Evolutionary conservation across 2,113 vertebrate species (phyloP).

Genomic region (Myotis lucifugus): DNA sequence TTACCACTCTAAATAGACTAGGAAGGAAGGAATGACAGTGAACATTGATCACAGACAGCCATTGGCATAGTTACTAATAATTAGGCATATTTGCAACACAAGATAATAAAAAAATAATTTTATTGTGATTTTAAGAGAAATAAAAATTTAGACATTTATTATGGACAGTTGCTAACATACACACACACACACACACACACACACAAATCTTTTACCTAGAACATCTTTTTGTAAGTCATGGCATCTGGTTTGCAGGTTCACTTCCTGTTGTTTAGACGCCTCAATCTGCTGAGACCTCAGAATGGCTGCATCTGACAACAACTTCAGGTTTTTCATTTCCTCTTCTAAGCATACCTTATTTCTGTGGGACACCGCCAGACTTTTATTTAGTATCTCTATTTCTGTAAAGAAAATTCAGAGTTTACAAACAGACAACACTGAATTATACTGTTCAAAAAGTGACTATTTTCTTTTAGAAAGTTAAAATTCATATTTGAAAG

Average conservation of each 20-base stretch:
- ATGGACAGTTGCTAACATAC: neutral
- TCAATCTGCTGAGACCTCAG: slow-evolving; percentile 84
- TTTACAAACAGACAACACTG: neutral
- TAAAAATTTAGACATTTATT: neutral
- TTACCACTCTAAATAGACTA: neutral
- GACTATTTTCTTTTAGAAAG: slow-evolving; percentile 34
- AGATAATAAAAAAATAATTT: slow-evolving; percentile 48
- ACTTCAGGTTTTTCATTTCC: slow-evolving; percentile 82
- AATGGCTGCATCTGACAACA: slow-evolving; percentile 77
- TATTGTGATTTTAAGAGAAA: slow-evolving; percentile 3
- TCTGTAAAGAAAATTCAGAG: slow-evolving; percentile 81
- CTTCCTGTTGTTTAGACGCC: slow-evolving; percentile 82
- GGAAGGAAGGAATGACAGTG: neutral
- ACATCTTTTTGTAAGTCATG: slow-evolving; percentile 84
- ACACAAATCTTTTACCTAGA: slow-evolving; percentile 82
- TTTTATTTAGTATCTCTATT: slow-evolving; percentile 82
- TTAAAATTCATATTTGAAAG: slow-evolving; percentile 21
- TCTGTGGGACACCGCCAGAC: slow-evolving; percentile 76
- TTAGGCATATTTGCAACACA: neutral
- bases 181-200: neutral
- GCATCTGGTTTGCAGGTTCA: slow-evolving; percentile 83
- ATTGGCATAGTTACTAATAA: neutral
- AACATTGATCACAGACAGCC: neutral
- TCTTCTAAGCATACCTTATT: slow-evolving; percentile 83
- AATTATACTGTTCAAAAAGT: neutral